phyloP scores from a whole-genome alignment of 2,888 invertebrate genomes.

The Andrena marginata region DNA sequence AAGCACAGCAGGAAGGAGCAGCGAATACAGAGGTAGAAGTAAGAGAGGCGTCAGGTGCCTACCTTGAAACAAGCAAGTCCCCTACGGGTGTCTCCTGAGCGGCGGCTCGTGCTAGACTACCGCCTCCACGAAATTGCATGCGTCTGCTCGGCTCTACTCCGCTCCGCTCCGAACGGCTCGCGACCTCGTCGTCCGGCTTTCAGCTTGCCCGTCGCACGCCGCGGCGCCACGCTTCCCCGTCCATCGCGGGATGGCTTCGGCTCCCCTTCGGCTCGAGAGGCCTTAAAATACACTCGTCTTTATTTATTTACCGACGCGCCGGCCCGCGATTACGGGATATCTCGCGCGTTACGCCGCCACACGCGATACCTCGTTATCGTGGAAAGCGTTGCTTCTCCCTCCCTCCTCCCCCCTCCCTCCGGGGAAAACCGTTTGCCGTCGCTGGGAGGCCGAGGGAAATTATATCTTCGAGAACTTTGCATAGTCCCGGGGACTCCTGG shows the following conservation, averaged over 20 bases:
- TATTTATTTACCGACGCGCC: constrained; percentile 37
- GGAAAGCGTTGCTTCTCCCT: not conserved
- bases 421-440: not conserved
- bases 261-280: not conserved
- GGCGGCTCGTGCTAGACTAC: constrained; percentile 84
- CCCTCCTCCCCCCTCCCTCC: not conserved
- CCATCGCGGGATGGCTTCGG: constrained; percentile 35
- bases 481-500: no score
- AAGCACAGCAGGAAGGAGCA: not conserved
- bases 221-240: constrained; percentile 37
- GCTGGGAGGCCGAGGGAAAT: not conserved
- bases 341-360: not conserved
- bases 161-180: constrained; percentile 41
- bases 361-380: constrained; percentile 6
- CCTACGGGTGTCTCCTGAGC: constrained; percentile 82
- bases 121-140: constrained; percentile 74
- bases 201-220: constrained; percentile 38
- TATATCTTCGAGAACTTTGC: not conserved
- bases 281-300: constrained; percentile 31
- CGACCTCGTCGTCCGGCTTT: constrained; percentile 51
- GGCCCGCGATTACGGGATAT: constrained; percentile 20
- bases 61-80: constrained; percentile 80
- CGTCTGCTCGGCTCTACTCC: constrained; percentile 64
- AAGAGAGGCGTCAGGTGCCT: constrained; percentile 35
- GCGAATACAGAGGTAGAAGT: not conserved